Evolutionary conservation across 2,113 vertebrate genomes (phyloP).

Genomic region (Pedetes capensis): DNA sequence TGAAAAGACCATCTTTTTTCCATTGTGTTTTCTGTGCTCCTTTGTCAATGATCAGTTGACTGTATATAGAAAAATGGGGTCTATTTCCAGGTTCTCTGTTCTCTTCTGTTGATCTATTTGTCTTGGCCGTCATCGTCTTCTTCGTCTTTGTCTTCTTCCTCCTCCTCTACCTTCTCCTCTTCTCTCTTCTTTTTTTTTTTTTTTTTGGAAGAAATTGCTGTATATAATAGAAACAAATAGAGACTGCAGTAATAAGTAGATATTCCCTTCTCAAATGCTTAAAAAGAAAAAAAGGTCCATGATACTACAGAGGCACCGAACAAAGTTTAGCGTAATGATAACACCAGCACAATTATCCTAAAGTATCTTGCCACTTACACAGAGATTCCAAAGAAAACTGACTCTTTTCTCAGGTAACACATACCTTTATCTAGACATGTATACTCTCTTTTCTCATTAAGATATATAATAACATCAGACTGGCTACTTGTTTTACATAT

Average conservation of each 20-base stretch:
- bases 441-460: neutral
- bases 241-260: neutral
- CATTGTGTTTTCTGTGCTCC: neutral
- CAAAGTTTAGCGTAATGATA: neutral
- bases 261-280: constrained; percentile 29
- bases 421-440: neutral
- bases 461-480: neutral
- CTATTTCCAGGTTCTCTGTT: neutral
- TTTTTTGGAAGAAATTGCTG: constrained; percentile 5
- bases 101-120: neutral
- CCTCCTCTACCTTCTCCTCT: too few species aligned
- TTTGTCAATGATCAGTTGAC: constrained; percentile 28
- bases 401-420: neutral
- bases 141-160: too few species aligned
- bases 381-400: neutral
- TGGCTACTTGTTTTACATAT: neutral
- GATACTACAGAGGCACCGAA: neutral
- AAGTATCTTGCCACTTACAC: neutral
- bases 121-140: neutral
- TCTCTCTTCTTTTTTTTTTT: neutral
- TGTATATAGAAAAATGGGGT: neutral
- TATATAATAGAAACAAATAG: neutral
- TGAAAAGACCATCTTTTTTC: constrained; percentile 5
- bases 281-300: neutral
- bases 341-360: constrained; percentile 5